Evolutionary conservation across 2,113 vertebrate genomes (phyloP), one percentile per base, ranked within the genome.

Genomic region (Oreochromis aureus): DNA sequence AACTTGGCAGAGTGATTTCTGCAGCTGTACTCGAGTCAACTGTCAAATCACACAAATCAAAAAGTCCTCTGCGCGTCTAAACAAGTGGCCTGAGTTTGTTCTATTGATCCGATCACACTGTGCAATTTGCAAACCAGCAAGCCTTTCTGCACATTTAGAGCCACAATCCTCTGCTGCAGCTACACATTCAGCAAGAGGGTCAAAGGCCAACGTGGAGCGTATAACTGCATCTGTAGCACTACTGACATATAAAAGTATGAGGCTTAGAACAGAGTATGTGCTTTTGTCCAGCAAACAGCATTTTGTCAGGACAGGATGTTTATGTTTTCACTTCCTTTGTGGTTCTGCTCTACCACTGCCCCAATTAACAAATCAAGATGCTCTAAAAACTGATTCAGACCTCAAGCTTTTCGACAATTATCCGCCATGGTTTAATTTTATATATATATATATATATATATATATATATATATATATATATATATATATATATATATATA

Each of bases 371-470:
- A 80, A 80, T 27, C 78, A n/a, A 27, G 3, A 27, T 27, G 69
- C 39, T 46, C 9, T 27, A 46, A 27, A 73, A 27, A 10, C 66
- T 3, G 22, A 4, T 24, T 71, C 63, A 44, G 0, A 46, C 69
- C 13, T 73, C 9, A 46, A 18, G 0, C 41, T 41, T 44, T 46
- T 73, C 46, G 0, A 44, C 66, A 44, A 10, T 0, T 44, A 44
- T 71, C 22, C 66, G 24, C 12, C 22, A 69, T 22, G 19, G 3
- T 41, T n/a, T 41, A 4, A 69, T 41, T 15, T 69, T 69, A 69
- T 2, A 0, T 69, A 27, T 0, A 15, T 22, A 71, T 24, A 41
- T 24, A 69, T 69, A 0, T 0, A 15, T 22, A 71, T 24, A 71
- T 24, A 69, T n/a, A n/a, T n/a, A n/a, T n/a, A n/a, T n/a, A n/a